Percentiles rank a stretch among this genome's conserved stretches.
Evolutionary conservation across 2,888 invertebrate species (phyloP).

Genomic region (Cataglyphis altisquamis): DNA sequence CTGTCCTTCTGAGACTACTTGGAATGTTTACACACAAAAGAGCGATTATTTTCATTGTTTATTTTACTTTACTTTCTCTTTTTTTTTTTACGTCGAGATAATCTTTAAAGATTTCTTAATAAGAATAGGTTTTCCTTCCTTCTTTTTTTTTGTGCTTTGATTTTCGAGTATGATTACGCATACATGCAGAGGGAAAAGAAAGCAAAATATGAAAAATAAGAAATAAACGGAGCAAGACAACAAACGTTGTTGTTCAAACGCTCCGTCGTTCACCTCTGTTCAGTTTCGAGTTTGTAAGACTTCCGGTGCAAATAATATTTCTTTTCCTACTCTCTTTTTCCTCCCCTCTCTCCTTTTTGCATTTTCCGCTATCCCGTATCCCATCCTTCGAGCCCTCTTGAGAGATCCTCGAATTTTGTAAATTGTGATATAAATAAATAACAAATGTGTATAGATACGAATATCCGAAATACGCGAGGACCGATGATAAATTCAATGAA

Average conservation of each 20-base stretch:
- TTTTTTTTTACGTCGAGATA: conserved; percentile 47
- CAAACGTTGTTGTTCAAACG: conserved; percentile 39
- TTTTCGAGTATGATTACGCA: conserved; percentile 12
- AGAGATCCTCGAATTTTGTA: conserved; percentile 83
- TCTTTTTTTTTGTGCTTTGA: conserved; percentile 24
- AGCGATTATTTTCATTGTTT: conserved; percentile 51
- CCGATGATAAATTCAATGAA: conserved; percentile 79
- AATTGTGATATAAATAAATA: conserved; percentile 86
- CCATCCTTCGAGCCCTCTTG: conserved; percentile 31
- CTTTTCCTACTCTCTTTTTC: conserved; percentile 59
- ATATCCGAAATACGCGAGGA: conserved; percentile 75
- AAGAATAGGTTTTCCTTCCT: conserved; percentile 35
- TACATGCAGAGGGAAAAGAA: conserved; percentile 40
- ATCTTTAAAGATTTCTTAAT: conserved; percentile 28
- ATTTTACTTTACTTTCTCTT: conserved; percentile 1
- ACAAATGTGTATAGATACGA: conserved; percentile 84
- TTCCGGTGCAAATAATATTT: conserved; percentile 63
- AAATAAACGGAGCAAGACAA: conserved; percentile 64
- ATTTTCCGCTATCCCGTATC: conserved; percentile 20
- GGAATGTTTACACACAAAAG: conserved; percentile 60
- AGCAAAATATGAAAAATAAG: conserved; percentile 52
- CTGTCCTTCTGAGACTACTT: conserved; percentile 66
- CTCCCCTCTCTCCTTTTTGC: conserved; percentile 41
- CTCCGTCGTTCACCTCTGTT: conserved; percentile 69
- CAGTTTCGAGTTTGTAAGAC: conserved; percentile 60